Evolutionary conservation across 2,113 vertebrate species (phyloP), one percentile per base, ranked within the genome.

Genomic region (Oceanites oceanicus): DNA sequence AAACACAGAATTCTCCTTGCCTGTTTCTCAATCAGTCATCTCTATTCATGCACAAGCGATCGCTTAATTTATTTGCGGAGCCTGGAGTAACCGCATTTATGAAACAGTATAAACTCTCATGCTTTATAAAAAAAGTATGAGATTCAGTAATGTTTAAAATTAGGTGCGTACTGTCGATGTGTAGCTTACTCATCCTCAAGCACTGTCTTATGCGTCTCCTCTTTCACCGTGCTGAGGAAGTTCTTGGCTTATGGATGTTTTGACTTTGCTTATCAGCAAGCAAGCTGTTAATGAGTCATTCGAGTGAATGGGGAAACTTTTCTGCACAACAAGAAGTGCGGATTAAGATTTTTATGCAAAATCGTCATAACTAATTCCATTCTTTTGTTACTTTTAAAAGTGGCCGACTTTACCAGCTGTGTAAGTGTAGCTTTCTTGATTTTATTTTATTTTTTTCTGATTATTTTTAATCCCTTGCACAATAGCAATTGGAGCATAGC

Each of bases 1-100:
- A 76, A 93, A 94, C 92, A 56, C 76, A 92, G 67, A n/a, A 78
- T 96, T 94, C 92, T 97, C 71, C 96, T 98, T 98, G 98, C 97
- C 98, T 98, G 97, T 96, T 90, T 96, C 98, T 98, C 98, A 97
- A 86, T 16, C 97, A 94, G 19, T 97, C 98, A 97, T 97, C 98
- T 97, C 98, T 89, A 14, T 81, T 96, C 97, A 84, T 26, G 11
- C 49, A 81, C 70, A 47, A 86, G 73, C 42, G 67, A 97, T 97
- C 97, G 97, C 91, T 92, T 49, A 20, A 59, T 81, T 93, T 85
- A 90, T 97, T 95, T 98, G 97, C 95, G 95, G 98, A 98, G 96
- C 94, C 81, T 52, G 79, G 94, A 96, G 92, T 97, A 97, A 91
- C 70, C 53, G 90, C 79, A 52, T 98, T 97, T 92, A 94, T 61